These are phyloP conservation scores for Hippasteria phrygiana DNA, from an alignment of 53 echinoderm and acorn worm genomes.

Conservation along the genomic window DNA sequence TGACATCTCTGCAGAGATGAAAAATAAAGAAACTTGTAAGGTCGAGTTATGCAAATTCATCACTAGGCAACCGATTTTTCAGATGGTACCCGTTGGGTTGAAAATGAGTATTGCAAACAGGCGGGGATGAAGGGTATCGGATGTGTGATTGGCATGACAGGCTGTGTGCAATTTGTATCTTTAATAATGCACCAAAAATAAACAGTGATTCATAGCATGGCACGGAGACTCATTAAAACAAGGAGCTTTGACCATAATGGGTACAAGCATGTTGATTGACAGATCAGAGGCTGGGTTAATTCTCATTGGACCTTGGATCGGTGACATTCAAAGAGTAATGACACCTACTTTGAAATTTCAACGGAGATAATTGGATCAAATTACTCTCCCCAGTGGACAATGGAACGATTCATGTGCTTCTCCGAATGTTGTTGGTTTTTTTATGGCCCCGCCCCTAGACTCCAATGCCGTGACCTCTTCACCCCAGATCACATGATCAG, in stretches of 20 bases:
- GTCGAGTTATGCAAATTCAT: neutral
- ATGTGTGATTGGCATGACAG: neutral
- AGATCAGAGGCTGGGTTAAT: neutral
- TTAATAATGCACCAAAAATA: neutral
- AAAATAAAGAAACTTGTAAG: neutral
- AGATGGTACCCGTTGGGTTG: neutral
- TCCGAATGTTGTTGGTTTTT: neutral
- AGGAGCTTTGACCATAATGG: neutral
- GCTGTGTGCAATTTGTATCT: neutral
- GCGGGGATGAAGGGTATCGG: neutral
- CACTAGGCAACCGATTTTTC: constrained; percentile 4
- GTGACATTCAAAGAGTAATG: neutral
- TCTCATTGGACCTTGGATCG: constrained; percentile 16
- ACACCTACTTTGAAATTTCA: neutral
- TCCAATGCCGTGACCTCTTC: neutral
- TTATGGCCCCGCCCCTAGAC: neutral
- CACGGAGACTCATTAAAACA: constrained; percentile 3
- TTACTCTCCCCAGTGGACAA: constrained; percentile 3
- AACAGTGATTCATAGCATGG: constrained; percentile 13
- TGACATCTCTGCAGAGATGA: neutral
- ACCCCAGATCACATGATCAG: neutral
- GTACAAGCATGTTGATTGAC: neutral
- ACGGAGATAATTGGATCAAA: neutral
- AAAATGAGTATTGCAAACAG: neutral
- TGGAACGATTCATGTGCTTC: neutral